Evolutionary conservation across 2,888 invertebrate species (phyloP), one percentile per base, ranked within the genome.

Genomic region (Mimumesa dahlbomi): DNA sequence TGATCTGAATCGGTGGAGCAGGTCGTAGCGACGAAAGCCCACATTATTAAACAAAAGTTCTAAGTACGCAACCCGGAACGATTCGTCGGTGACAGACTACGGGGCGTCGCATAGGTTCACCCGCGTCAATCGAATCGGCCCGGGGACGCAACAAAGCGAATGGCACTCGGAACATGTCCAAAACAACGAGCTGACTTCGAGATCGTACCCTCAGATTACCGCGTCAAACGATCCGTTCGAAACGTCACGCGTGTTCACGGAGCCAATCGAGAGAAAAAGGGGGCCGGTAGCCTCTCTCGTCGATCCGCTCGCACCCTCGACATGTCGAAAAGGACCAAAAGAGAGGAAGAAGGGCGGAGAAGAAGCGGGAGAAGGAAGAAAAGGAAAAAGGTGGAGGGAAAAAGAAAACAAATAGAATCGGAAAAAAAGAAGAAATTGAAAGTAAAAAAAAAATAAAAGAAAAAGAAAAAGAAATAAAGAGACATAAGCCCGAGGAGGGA

Each of bases 301-400:
- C 25, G 25, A 25, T 3, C 25, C 19, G 16, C 31, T 40, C 49
- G 69, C 69, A 54, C 67, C 69, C 69, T 42, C 45, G 45, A 21
- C 45, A 19, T 3, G 56, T 29, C 7, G 14, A 22, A 29, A 22
- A 14, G 25, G 50, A 21, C 21, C 2, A 22, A 22, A 7, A 34
- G 25, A 42, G 21, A 21, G 43, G 16, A 29, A 34, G 2, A 4
- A 31, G 0, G 16, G 11, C 14, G 36, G 25, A 49, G n/a, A n/a
- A n/a, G n/a, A n/a, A n/a, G n/a, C n/a, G n/a, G 14, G 36, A 49
- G 45, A 21, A 13, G 13, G 29, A 38, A 22, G 7, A 1, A 18
- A 16, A 19, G 22, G 7, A 36, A 16, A n/a, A 34, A 11, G 7
- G n/a, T n/a, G n/a, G 14, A 14, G 38, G 34, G 38, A 34, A 25